Evolutionary conservation across 1,140 invertebrate genomes (phyloP).

Genomic region (fruit fly (Drosophila melanogaster)): Release_6_plus_ISO1_MT NT_033777.3:24106001-24106500

Average conservation of each 20-base stretch:
- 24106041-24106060: not conserved
- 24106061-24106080: not conserved
- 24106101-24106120: not conserved
- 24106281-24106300: constrained; percentile 47
- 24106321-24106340: constrained; percentile 36
- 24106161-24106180: constrained; percentile 20
- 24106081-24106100: constrained; percentile 9
- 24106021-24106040: not conserved
- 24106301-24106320: constrained; percentile 68
- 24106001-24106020: not conserved
- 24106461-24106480: constrained; percentile 7
- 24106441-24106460: constrained; percentile 9
- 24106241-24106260: constrained; percentile 53
- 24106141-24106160: constrained; percentile 6
- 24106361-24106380: constrained; percentile 56
- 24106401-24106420: constrained; percentile 7
- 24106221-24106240: constrained; percentile 33
- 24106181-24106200: constrained; percentile 44
- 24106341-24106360: constrained; percentile 60
- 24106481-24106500: not conserved
- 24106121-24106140: constrained; percentile 20
- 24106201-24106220: constrained; percentile 63
- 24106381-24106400: constrained; percentile 26
- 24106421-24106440: constrained; percentile 12
- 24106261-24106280: constrained; percentile 48